phyloP scores from a whole-genome alignment of 2,888 invertebrate species.

The Eupithecia pulchellata region DNA sequence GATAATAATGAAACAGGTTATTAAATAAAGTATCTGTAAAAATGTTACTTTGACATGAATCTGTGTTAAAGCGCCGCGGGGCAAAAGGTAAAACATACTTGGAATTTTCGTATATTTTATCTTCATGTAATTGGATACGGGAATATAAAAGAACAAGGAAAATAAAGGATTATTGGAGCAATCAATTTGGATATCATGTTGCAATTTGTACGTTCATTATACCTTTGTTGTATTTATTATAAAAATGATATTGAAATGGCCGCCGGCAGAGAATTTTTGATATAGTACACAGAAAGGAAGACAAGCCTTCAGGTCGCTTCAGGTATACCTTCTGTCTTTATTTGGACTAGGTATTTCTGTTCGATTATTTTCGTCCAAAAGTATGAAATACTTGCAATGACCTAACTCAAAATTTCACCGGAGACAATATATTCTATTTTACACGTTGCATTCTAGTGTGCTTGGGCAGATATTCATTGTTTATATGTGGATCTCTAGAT shows the following conservation, averaged over 20 bases:
- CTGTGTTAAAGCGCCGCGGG: constrained; percentile 15
- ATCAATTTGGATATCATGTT: constrained; percentile 15
- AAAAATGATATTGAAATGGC: background rate
- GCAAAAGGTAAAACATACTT: constrained; percentile 2
- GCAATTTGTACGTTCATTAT: constrained; percentile 17
- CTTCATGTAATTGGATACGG: constrained; percentile 6
- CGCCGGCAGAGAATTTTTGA: background rate
- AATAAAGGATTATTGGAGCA: constrained; percentile 1
- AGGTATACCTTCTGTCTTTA: background rate
- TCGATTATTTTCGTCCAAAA: background rate
- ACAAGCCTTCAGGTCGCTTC: no score
- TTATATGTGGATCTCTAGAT: background rate
- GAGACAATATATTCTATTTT: no score
- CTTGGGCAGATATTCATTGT: background rate
- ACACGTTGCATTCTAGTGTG: background rate
- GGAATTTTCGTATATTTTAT: constrained; percentile 17
- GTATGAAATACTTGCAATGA: background rate
- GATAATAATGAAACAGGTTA: constrained; percentile 12
- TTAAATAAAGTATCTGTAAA: constrained; percentile 12
- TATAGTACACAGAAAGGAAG: no score
- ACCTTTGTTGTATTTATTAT: background rate
- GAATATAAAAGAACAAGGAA: constrained; percentile 9
- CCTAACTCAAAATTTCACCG: background rate
- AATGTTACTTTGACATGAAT: constrained; percentile 24
- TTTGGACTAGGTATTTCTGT: background rate